Conservation (phyloP, 2,888 invertebrate genomes). For the Eupithecia abbreviata region DNA sequence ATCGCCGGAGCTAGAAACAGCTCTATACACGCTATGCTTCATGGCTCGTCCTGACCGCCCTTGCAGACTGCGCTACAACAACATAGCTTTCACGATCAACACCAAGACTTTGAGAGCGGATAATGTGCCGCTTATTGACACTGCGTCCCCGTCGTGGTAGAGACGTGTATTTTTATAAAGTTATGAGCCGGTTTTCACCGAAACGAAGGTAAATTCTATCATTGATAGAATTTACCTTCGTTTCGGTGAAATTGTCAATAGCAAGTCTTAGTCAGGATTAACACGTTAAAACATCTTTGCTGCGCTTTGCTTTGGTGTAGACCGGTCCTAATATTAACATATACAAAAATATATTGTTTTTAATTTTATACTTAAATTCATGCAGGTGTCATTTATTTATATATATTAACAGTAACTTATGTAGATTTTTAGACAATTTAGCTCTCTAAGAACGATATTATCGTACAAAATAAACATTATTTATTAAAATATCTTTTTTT, state of each 20-base stretch:
- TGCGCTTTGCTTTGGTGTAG: not conserved
- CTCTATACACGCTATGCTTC: constrained; percentile 95
- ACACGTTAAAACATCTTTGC: not conserved
- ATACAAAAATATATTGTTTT: not conserved
- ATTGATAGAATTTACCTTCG: too few species aligned
- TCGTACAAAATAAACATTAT: constrained; percentile 30
- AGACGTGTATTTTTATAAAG: not conserved
- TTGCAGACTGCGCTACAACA: constrained; percentile 86
- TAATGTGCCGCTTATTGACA: constrained; percentile 71
- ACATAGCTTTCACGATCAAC: constrained; percentile 72
- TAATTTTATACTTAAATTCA: constrained; percentile 1
- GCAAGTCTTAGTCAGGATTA: not conserved
- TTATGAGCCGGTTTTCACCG: not conserved
- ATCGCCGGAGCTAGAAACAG: constrained; percentile 95
- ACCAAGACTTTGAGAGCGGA: constrained; percentile 73
- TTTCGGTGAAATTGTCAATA: not conserved
- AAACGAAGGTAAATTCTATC: not conserved
- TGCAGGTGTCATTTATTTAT: not conserved
- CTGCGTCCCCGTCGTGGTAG: constrained; percentile 69
- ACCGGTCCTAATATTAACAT: not conserved
- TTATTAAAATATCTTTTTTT: constrained; percentile 14
- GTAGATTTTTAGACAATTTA: not conserved
- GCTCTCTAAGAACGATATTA: constrained; percentile 26
- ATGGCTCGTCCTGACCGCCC: constrained; percentile 89
- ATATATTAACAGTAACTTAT: not conserved